Conservation (phyloP, 2,888 invertebrate species). For the Ormyrus thymus region DNA sequence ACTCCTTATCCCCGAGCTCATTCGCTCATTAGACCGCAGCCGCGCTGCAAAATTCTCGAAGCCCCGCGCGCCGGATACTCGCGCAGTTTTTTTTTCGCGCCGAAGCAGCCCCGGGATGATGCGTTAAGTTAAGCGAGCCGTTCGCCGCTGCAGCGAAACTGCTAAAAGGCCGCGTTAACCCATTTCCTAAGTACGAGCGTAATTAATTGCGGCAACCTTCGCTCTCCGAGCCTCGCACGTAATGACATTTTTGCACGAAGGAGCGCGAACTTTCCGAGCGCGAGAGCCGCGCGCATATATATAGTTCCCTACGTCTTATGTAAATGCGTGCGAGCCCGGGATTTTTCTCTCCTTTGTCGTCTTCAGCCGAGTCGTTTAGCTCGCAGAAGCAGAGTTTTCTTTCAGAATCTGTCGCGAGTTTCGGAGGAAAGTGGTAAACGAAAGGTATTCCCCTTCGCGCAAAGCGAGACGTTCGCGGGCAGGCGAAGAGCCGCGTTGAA, state of each 20-base stretch:
- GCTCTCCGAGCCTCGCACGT: not conserved
- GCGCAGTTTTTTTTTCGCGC: too few relatives aligned
- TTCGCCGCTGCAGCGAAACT: too few relatives aligned
- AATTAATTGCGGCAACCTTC: constrained; percentile 21
- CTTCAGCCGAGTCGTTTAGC: not conserved
- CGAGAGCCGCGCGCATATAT: not conserved
- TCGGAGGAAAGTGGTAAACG: too few relatives aligned
- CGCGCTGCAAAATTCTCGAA: too few relatives aligned
- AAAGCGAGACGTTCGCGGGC: too few relatives aligned
- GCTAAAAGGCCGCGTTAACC: constrained; percentile 4
- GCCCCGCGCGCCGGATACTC: too few relatives aligned
- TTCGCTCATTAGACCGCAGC: too few relatives aligned
- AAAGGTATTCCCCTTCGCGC: too few relatives aligned
- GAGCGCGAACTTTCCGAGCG: not conserved
- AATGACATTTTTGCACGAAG: not conserved
- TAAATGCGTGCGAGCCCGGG: constrained; percentile 5
- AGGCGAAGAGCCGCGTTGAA: too few relatives aligned
- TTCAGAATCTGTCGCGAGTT: not conserved
- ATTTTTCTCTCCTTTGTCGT: not conserved
- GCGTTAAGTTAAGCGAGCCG: too few relatives aligned
- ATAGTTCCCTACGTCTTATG: constrained; percentile 20
- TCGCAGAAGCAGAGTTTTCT: not conserved
- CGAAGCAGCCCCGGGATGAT: too few relatives aligned
- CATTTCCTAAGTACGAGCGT: constrained; percentile 10
- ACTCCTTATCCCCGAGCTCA: too few relatives aligned